A percentile compares a stretch with the other conserved stretches of the same genome.
phyloP scores from a whole-genome alignment of 2,888 invertebrate species.

The Macrosiphum euphorbiae region DNA sequence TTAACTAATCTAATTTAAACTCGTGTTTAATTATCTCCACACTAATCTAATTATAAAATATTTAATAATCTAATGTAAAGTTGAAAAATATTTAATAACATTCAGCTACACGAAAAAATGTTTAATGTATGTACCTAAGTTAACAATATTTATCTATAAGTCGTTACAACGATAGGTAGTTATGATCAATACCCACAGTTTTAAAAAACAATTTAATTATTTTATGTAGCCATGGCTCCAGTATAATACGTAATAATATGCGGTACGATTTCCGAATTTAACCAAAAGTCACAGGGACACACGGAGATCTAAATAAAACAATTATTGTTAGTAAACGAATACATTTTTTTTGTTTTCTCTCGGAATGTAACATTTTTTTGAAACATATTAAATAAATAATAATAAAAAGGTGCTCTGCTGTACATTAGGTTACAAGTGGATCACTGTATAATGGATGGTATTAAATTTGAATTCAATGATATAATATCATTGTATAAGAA shows the following conservation, averaged over 20 bases:
- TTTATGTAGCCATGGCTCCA: neutral
- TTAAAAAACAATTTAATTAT: neutral
- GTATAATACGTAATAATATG: too few species aligned
- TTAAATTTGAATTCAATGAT: too few species aligned
- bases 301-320: neutral
- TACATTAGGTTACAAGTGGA: too few species aligned
- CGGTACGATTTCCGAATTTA: neutral
- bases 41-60: neutral
- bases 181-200: neutral
- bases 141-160: neutral
- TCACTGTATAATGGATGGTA: too few species aligned
- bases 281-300: neutral
- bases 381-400: neutral
- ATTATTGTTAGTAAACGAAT: neutral
- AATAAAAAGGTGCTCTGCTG: too few species aligned
- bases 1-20: slow-evolving; percentile 18
- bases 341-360: neutral
- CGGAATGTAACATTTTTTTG: neutral
- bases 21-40: neutral
- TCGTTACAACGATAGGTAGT: neutral
- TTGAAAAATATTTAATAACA: neutral
- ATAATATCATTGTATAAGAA: too few species aligned
- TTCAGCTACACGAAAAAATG: neutral
- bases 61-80: neutral
- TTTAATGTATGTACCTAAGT: neutral